Evolutionary conservation across 2,888 invertebrate species (phyloP), one percentile per base, ranked within the genome.

Genomic region (Chalcis sispes): DNA sequence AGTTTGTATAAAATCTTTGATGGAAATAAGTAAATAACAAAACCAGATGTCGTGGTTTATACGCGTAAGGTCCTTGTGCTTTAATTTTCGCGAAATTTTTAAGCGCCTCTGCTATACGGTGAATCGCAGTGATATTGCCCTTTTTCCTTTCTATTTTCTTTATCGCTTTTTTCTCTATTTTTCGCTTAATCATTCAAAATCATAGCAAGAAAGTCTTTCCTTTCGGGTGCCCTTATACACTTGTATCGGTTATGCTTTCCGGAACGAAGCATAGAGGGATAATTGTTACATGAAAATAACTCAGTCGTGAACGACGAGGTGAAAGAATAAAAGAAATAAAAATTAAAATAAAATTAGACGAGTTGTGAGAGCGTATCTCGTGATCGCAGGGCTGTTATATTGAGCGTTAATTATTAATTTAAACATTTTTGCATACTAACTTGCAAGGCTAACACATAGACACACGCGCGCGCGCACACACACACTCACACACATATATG

Each of bases 301-400:
- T 70, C 58, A 27, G 48, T 36, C 46, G n/a, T 66, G 59, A 65
- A 64, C 25, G 71, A 65, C 56, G 42, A 65, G 46, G 72, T 48
- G n/a, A 54, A 29, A 36, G 23, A 23, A 48, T 61, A 32, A 20
- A 29, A 29, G 2, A 67, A 54, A 42, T 40, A 59, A 46, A 40
- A 46, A 4, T 15, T 46, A 18, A 15, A 36, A 36, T 36, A 20
- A 61, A 42, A 52, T 40, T 32, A 67, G 18, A 77, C 78, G 67
- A 65, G 77, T 72, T 81, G 81, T 77, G 77, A 80, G 77, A 42
- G 2, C 15, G 15, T 25, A 59, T 25, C 56, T 77, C 81, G 82
- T 78, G 79, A 81, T 81, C 42, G 69, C 73, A 62, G 77, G 73
- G 73, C 73, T 77, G 77, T 77, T 77, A 59, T 54, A 72, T 65